A percentile compares a stretch with the other conserved stretches of the same genome.
Conservation (phyloP, 92 coral and sea anemone genomes). For the Desmophyllum pertusum region DNA sequence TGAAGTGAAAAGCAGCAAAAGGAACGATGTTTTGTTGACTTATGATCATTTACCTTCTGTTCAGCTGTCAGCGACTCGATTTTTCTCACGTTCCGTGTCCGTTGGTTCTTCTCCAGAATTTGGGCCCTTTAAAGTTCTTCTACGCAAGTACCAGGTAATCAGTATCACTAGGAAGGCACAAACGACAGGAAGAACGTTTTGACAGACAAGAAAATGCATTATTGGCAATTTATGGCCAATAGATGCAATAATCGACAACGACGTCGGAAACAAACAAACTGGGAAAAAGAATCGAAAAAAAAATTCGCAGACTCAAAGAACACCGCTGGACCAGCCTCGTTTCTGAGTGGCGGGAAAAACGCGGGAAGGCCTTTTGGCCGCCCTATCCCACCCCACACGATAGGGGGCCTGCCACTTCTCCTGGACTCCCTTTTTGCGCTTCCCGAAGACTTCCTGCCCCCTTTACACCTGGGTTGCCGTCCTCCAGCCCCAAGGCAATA, state of each 20-base stretch:
- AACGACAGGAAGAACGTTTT: slow-evolving; percentile 22
- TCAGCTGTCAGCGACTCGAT: slow-evolving; percentile 4
- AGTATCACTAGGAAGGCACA: slow-evolving; percentile 42
- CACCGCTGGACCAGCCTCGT: slow-evolving; percentile 47
- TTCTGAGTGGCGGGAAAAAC: slow-evolving; percentile 45
- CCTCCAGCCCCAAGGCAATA: too few relatives aligned
- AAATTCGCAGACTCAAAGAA: slow-evolving; percentile 19
- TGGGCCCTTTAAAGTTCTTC: neutral
- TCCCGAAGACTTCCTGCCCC: too few relatives aligned
- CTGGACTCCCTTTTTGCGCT: too few relatives aligned
- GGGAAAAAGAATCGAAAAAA: neutral
- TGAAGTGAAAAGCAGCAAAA: neutral
- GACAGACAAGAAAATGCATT: slow-evolving; percentile 5
- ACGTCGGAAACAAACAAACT: neutral
- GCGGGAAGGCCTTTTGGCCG: too few relatives aligned
- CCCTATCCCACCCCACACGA: too few relatives aligned
- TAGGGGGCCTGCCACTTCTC: too few relatives aligned
- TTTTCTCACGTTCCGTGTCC: neutral
- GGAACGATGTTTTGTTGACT: neutral
- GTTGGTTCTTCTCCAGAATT: slow-evolving; percentile 3
- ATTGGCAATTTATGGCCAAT: neutral
- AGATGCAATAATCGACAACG: neutral
- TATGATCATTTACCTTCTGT: slow-evolving; percentile 4
- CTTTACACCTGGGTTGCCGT: too few relatives aligned
- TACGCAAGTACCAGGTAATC: slow-evolving; percentile 39